phyloP scores from a whole-genome alignment of 2,797 vertebrate species.

The Mus caroli region DNA sequence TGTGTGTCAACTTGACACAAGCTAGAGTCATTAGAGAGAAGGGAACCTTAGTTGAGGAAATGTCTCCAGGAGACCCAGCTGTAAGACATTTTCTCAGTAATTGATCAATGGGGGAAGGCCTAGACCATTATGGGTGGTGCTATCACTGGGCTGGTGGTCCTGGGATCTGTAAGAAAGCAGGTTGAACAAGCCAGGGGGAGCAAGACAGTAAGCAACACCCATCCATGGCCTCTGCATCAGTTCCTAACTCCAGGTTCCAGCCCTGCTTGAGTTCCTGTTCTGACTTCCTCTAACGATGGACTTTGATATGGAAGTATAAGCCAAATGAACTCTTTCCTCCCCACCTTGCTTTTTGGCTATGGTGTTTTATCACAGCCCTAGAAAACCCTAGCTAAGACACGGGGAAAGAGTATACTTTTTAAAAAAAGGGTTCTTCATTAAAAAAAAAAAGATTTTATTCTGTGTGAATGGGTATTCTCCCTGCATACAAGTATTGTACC shows the following conservation, averaged over 20 bases:
- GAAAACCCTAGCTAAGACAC: neutral
- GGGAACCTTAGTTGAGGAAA: neutral
- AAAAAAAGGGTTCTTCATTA: neutral
- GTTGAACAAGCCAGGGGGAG: neutral
- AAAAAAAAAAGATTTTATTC: neutral
- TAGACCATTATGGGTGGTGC: neutral
- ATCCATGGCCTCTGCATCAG: neutral
- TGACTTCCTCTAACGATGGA: neutral
- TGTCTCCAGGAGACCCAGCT: neutral
- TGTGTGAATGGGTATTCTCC: neutral
- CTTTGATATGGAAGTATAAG: neutral
- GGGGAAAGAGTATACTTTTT: neutral
- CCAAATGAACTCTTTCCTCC: neutral
- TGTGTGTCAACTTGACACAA: neutral
- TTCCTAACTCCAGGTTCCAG: neutral
- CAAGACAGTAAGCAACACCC: neutral
- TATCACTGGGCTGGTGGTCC: neutral
- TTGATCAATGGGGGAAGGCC: neutral
- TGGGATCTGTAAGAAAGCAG: neutral
- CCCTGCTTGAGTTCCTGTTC: neutral
- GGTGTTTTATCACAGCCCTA: neutral
- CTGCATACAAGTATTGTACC: too few species aligned
- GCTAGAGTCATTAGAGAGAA: neutral
- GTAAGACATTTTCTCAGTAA: neutral
- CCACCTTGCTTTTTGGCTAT: neutral